These are phyloP conservation scores for Cephus pulcher DNA, from an alignment of 2,888 invertebrate species.

Conservation along the genomic window DNA sequence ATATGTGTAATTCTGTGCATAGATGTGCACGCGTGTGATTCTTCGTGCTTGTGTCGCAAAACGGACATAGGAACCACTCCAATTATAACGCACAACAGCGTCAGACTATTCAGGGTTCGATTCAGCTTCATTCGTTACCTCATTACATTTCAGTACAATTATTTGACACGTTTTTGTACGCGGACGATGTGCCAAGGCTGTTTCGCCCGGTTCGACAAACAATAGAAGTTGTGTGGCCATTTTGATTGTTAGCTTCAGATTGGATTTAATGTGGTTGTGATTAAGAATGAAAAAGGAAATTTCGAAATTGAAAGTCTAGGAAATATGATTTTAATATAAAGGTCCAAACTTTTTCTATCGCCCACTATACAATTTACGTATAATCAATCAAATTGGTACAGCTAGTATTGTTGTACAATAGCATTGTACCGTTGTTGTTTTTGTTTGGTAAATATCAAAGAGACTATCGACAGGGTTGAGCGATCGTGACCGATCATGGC, in stretches of 20 bases:
- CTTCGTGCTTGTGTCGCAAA: background rate
- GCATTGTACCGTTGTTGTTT: background rate
- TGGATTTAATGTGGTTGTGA: background rate
- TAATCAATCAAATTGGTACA: no score
- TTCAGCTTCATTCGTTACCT: background rate
- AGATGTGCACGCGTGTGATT: background rate
- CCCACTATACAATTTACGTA: background rate
- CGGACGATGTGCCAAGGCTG: background rate
- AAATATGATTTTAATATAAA: no score
- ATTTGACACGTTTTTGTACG: background rate
- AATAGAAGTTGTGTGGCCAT: background rate
- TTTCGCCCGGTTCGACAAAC: background rate
- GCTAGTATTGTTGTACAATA: background rate
- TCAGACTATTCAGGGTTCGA: background rate
- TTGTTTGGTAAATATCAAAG: background rate
- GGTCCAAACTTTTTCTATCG: background rate
- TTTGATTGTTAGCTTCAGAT: background rate
- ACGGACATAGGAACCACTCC: constrained; percentile 1
- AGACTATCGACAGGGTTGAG: background rate
- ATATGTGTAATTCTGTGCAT: background rate
- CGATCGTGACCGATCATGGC: background rate
- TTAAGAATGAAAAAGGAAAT: background rate
- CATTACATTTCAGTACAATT: constrained; percentile 1
- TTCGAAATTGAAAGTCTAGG: no score
- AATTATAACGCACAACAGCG: constrained; percentile 1